Base-by-base conservation (phyloP, 2,888 invertebrate genomes). In the Stenurella melanura region DNA sequence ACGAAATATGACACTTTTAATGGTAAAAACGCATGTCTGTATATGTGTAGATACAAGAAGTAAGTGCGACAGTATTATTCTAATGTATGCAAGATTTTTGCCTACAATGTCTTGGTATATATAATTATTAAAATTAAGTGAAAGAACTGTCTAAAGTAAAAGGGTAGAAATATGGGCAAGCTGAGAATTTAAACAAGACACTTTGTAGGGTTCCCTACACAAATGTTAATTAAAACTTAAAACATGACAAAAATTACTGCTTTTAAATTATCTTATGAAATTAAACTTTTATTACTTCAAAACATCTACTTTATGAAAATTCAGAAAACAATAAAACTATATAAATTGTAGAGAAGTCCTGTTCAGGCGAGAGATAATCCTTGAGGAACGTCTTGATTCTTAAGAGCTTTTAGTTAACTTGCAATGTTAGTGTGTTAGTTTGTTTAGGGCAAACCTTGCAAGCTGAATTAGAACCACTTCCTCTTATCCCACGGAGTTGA, bases 191-290 rank as follows among this genome's bases (percentile, higher is more conserved):
- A 86, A 87, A 83, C 85, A 85, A 86, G 86, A 87, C 86, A 84
- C 83, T 86, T 86, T 84, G 85, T 84, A 82, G 83, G 83, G 85
- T 81, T 86, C 85, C 84, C 84, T 80, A 83, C 83, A 85, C 86
- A 84, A 80, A 82, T 85, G 85, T 87, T 87, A 88, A 87, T 88
- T 88, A 88, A 88, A 87, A 86, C 87, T 88, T 87, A 87, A 88
- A 87, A 85, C 87, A 85, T 82, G 85, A 85, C 86, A 87, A 87
- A 87, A 87, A 86, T 87, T 87, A 86, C 86, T 82, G 83, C 84
- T 77, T 85, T 84, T 78, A 82, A 85, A 86, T 86, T 87, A 87
- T 85, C 82, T 82, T 81, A 76, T 80, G 82, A 81, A 86, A 87
- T 87, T 84, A 86, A 86, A 87, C 78, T 86, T 87, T 86, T 86